Percentiles rank a stretch among this genome's conserved stretches.
Evolutionary conservation across 2,113 vertebrate species (phyloP).

Genomic region (Pelvicachromis taeniatus): DNA sequence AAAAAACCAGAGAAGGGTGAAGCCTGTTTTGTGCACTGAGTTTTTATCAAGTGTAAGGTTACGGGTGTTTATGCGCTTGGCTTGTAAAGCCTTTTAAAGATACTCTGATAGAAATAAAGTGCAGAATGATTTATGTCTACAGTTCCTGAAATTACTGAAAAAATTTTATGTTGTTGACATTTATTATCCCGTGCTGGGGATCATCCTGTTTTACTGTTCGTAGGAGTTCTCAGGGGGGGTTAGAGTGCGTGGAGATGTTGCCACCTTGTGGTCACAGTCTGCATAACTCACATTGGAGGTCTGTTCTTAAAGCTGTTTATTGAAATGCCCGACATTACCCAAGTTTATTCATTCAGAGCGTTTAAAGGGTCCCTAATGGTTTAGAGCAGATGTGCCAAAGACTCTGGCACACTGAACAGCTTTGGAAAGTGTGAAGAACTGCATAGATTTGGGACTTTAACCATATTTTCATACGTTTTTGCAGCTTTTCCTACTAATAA

Average conservation of each 20-base stretch:
- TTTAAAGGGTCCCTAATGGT: background rate
- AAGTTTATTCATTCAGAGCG: background rate
- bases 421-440: background rate
- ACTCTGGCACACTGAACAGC: background rate
- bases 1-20: slow-evolving; percentile 38
- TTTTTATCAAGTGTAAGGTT: slow-evolving; percentile 21
- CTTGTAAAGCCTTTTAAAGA: slow-evolving; percentile 42
- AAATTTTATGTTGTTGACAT: background rate
- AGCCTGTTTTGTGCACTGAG: background rate
- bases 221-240: background rate
- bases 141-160: background rate
- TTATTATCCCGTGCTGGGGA: background rate
- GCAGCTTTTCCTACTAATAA: background rate
- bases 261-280: slow-evolving; percentile 46
- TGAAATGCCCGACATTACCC: background rate
- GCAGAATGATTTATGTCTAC: background rate
- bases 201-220: background rate
- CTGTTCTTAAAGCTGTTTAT: background rate
- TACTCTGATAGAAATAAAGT: background rate
- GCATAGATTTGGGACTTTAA: background rate
- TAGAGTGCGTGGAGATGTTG: background rate
- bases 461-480: background rate
- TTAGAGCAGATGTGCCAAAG: background rate
- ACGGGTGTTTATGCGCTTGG: slow-evolving; percentile 46
- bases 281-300: background rate